A percentile compares a stretch with the other conserved stretches of the same genome.
These are phyloP conservation scores for Dasypolia templi DNA, from an alignment of 2,888 invertebrate genomes.

Conservation along the genomic window DNA sequence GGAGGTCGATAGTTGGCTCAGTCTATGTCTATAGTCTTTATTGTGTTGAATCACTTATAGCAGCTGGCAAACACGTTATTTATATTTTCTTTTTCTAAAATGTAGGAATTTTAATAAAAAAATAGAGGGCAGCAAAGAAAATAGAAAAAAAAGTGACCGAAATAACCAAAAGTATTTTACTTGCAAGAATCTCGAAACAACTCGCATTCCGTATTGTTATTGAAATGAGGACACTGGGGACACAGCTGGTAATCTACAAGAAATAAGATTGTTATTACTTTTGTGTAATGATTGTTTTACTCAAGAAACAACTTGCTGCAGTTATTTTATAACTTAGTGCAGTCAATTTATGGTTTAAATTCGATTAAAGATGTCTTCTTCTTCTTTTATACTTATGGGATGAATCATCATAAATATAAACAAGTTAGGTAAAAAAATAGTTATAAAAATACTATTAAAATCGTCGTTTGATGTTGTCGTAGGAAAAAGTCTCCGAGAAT, in stretches of 20 bases:
- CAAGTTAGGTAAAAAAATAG: neutral
- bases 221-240: constrained; percentile 85
- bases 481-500: constrained; percentile 3
- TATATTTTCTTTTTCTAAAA: no score
- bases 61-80: no score
- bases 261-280: constrained; percentile 8
- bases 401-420: neutral
- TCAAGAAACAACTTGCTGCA: neutral
- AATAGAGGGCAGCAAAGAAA: no score
- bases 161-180: constrained; percentile 68
- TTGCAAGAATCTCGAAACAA: constrained; percentile 86
- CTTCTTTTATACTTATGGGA: no score
- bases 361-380: neutral
- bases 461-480: neutral
- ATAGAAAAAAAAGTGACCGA: no score
- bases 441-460: constrained; percentile 25
- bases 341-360: neutral
- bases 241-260: constrained; percentile 83
- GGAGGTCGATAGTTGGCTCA: no score
- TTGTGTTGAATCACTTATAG: no score
- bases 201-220: constrained; percentile 84
- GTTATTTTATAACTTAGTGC: neutral
- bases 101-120: no score
- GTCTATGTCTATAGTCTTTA: no score
- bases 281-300: neutral